A percentile compares a stretch with the other conserved stretches of the same genome.
phyloP scores from a whole-genome alignment of 2,888 invertebrate species.

The Punctoribates punctum region DNA sequence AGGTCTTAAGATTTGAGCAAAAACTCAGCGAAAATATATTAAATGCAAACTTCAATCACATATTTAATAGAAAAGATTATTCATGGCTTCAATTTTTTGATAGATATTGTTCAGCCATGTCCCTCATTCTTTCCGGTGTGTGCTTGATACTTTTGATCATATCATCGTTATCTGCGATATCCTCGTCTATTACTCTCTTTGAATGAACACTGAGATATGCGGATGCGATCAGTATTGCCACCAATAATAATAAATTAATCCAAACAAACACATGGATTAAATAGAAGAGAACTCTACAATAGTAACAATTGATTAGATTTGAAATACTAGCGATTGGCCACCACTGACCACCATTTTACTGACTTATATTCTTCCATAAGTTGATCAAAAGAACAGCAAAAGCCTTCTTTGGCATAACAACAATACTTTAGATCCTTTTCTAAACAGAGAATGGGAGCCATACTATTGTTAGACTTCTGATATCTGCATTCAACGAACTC shows the following conservation, averaged over 20 bases:
- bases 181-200: neutral
- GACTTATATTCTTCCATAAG: neutral
- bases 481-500: conserved; percentile 17
- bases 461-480: neutral
- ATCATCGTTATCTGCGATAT: neutral
- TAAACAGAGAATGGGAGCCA: neutral
- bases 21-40: too few species aligned
- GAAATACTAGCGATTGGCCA: neutral
- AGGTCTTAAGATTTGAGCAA: too few species aligned
- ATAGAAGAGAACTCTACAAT: neutral
- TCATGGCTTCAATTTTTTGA: too few species aligned
- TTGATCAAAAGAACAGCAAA: neutral
- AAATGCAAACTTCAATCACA: too few species aligned
- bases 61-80: too few species aligned
- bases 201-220: neutral
- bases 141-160: neutral
- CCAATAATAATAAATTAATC: neutral
- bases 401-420: neutral
- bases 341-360: neutral
- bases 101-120: too few species aligned
- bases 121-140: neutral
- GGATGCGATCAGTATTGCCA: neutral
- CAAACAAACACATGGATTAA: conserved; percentile 13
- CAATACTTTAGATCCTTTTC: neutral
- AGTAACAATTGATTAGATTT: too few species aligned